Percentiles rank a stretch among this genome's conserved stretches.
Evolutionary conservation across 2,888 invertebrate species (phyloP).

Genomic region (Diachrysia chrysitis): DNA sequence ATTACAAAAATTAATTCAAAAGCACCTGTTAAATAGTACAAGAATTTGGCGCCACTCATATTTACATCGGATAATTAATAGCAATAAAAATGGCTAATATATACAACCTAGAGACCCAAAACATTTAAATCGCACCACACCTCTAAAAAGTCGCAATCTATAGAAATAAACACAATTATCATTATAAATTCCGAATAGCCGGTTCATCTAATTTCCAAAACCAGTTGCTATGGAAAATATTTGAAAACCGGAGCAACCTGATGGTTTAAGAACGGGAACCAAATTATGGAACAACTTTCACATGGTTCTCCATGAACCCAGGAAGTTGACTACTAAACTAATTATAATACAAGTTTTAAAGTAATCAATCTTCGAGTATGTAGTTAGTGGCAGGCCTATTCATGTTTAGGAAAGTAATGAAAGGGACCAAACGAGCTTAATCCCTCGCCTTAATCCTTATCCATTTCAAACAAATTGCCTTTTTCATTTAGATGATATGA

Average conservation of each 20-base stretch:
- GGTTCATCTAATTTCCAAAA: constrained; percentile 60
- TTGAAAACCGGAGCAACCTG: constrained; percentile 69
- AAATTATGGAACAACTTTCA: constrained; percentile 80
- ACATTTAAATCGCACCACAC: constrained; percentile 44
- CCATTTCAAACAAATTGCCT: constrained; percentile 18
- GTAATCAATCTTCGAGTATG: constrained; percentile 24
- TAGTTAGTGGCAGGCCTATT: constrained; percentile 36
- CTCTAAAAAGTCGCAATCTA: constrained; percentile 36
- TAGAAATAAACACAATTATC: constrained; percentile 47
- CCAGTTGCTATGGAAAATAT: constrained; percentile 70
- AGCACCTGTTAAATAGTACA: not conserved
- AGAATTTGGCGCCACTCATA: not conserved
- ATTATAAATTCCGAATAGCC: constrained; percentile 47
- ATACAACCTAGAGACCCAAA: constrained; percentile 60
- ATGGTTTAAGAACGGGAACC: constrained; percentile 74
- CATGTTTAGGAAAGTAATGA: constrained; percentile 41
- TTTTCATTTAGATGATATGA: constrained; percentile 27
- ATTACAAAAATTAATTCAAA: not conserved
- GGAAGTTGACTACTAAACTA: constrained; percentile 62
- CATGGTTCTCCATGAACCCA: constrained; percentile 61
- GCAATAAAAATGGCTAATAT: constrained; percentile 47
- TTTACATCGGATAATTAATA: constrained; percentile 4
- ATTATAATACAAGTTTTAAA: constrained; percentile 35
- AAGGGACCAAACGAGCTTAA: constrained; percentile 29
- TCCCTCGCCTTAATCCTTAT: constrained; percentile 31